Evolutionary conservation across 1,140 invertebrate species (phyloP).

Genomic region (Trichogramma pretiosum): DNA sequence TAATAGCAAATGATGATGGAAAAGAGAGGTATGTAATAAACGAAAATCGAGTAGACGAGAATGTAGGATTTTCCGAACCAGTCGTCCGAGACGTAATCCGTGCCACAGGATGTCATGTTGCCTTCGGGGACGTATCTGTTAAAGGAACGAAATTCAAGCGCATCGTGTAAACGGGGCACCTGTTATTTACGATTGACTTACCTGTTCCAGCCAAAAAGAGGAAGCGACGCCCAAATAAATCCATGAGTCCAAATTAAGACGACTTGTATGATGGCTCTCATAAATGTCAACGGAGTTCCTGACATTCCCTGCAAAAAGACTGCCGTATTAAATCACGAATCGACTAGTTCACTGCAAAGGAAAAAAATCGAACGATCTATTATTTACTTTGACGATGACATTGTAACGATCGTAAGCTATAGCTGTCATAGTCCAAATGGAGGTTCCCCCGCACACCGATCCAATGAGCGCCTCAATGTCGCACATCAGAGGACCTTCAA

Average conservation of each 20-base stretch:
- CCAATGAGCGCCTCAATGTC: conserved; percentile 72
- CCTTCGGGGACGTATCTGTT: conserved; percentile 76
- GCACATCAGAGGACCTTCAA: conserved; percentile 63
- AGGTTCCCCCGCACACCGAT: conserved; percentile 69
- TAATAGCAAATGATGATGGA: conserved; percentile 70
- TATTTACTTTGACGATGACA: conserved; percentile 63
- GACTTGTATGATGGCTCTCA: conserved; percentile 58
- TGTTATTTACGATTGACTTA: conserved; percentile 35
- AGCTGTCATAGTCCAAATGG: conserved; percentile 76
- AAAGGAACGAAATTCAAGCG: not conserved
- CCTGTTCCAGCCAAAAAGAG: conserved; percentile 73
- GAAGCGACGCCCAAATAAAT: conserved; percentile 58
- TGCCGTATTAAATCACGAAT: too few relatives aligned
- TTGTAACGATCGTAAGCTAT: conserved; percentile 78
- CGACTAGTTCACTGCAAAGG: not conserved
- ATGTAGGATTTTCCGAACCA: conserved; percentile 60
- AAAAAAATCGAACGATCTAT: not conserved
- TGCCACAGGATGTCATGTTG: conserved; percentile 77
- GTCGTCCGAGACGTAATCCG: conserved; percentile 67
- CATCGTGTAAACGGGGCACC: not conserved
- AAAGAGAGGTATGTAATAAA: conserved; percentile 63
- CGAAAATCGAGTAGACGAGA: conserved; percentile 59
- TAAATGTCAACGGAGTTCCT: conserved; percentile 61
- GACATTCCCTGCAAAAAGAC: conserved; percentile 55
- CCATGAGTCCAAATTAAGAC: conserved; percentile 62